phyloP scores from a whole-genome alignment of 2,113 vertebrate genomes.

The Oreochromis aureus region DNA sequence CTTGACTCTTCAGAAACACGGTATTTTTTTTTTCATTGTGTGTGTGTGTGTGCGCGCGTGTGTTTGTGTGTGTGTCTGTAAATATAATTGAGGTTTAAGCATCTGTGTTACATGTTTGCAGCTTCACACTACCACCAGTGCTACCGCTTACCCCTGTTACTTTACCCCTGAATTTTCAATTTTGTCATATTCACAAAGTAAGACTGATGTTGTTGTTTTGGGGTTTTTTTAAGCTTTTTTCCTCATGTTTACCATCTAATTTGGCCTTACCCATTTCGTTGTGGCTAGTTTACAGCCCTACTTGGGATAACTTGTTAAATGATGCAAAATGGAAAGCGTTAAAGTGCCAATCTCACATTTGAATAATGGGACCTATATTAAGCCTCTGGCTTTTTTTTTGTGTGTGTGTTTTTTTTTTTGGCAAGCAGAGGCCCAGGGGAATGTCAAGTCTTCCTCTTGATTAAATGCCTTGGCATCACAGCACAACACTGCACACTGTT shows the following conservation, averaged over 20 bases:
- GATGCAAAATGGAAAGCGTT: background rate
- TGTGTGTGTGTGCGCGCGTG: accelerated
- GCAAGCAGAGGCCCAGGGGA: background rate
- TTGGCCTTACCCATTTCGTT: background rate
- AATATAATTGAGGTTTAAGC: background rate
- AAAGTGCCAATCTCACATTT: slow-evolving; percentile 26
- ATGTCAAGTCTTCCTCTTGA: slow-evolving; percentile 43
- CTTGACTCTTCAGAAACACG: background rate
- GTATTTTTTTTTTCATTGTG: background rate
- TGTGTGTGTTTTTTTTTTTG: background rate
- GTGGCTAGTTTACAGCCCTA: background rate
- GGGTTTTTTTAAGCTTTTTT: accelerated
- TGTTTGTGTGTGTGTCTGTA: background rate
- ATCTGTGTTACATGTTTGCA: slow-evolving; percentile 10
- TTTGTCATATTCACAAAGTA: background rate
- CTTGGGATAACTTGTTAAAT: background rate
- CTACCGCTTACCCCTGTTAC: background rate
- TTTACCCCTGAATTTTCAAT: background rate
- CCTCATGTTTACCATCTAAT: background rate
- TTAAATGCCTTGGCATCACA: slow-evolving; percentile 40
- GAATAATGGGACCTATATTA: background rate
- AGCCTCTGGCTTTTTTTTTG: background rate
- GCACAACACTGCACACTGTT: slow-evolving; percentile 13
- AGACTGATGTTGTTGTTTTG: background rate
- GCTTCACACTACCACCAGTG: background rate